Evolutionary conservation across 1,140 invertebrate species (phyloP), one percentile per base, ranked within the genome.

Genomic region (Drosophila athabasca): DNA sequence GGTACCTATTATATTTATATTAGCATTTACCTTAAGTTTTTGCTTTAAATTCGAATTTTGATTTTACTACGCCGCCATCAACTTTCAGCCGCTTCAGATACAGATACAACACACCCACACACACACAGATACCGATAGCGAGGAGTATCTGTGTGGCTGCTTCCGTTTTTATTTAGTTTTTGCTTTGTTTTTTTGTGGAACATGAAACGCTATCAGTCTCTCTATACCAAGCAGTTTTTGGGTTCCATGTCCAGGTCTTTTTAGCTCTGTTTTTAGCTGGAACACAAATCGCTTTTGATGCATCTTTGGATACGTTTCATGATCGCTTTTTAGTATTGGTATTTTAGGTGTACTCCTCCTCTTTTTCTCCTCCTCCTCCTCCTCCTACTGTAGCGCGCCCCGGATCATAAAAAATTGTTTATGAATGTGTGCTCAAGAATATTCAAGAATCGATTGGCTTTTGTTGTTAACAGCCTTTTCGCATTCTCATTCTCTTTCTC

Each of bases 131-230:
- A 22, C 57, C 49, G 41, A 35, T 9, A 17, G 17, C 49, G 39
- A 26, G 61, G 45, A 39, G 29, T 29, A 39, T 52, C 15, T 19
- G 19, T 52, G 48, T 26, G 58, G n/a, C 49, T 62, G 61, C 39
- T 1, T 55, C 49, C 45, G 49, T 46, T n/a, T 52, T 22, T 62
- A 31, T 35, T 71, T 59, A 55, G 53, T 55, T 75, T 54, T 68
- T 48, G 19, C 62, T 62, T 53, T 50, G 62, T 58, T 53, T 50
- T 29, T 69, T 49, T 48, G 48, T 39, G 70, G 60, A 74, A 53
- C 82, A 77, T 88, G 85, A 90, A 91, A 89, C 82, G 85, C 81
- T 71, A 91, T 91, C 90, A 90, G 87, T 91, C 90, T 91, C 87
- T 82, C 64, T 59, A 58, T 50, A 39, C 78, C 76, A 73, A 80